These are phyloP conservation scores for Eufriesea mexicana DNA, from an alignment of 1,140 invertebrate species.

Conservation along the genomic window DNA sequence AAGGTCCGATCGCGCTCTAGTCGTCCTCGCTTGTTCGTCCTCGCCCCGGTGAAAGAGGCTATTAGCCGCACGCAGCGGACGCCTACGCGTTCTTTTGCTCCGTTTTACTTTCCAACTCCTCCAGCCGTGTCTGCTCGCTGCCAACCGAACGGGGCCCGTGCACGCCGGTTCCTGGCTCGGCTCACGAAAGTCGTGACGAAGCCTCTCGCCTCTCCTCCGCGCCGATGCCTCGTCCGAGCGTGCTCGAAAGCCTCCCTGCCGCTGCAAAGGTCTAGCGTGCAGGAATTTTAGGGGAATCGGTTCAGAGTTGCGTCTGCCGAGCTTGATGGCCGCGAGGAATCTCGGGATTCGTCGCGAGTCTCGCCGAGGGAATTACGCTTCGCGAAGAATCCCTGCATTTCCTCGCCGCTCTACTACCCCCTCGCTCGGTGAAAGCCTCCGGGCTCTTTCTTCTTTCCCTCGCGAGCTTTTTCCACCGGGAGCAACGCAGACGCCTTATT, in stretches of 20 bases:
- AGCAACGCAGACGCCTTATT: no score
- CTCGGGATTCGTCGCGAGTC: not conserved
- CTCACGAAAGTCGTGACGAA: constrained; percentile 32
- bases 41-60: constrained; percentile 34
- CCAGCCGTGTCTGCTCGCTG: constrained; percentile 30
- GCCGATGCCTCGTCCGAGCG: not conserved
- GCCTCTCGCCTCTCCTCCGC: not conserved
- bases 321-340: not conserved
- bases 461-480: no score
- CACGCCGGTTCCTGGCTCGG: not conserved
- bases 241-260: not conserved
- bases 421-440: no score
- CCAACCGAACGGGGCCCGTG: not conserved
- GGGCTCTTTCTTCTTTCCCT: no score
- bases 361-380: not conserved
- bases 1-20: not conserved
- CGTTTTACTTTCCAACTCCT: constrained; percentile 45
- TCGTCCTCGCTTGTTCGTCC: not conserved
- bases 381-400: not conserved
- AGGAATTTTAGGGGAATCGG: constrained; percentile 19
- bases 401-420: no score
- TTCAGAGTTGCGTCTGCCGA: not conserved
- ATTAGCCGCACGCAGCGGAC: constrained; percentile 47
- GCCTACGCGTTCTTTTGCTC: constrained; percentile 30
- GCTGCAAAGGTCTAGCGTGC: not conserved